phyloP scores from a whole-genome alignment of 1,140 invertebrate species.

The Sesamia nonagrioides region DNA sequence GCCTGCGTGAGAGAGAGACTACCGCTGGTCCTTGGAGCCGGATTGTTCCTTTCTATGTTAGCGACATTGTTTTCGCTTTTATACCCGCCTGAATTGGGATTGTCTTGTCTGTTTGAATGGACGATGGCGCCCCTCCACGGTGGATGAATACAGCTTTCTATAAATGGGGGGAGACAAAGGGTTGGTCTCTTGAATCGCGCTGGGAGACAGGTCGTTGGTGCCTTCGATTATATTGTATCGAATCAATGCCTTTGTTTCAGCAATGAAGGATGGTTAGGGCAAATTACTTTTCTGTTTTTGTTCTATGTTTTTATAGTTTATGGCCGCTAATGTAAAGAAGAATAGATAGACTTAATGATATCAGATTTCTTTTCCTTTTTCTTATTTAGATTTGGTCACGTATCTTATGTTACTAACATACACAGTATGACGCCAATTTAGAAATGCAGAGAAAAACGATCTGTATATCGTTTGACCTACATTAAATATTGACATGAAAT shows the following conservation, averaged over 20 bases:
- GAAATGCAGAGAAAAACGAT: background rate
- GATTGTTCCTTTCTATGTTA: constrained; percentile 88
- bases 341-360: constrained; percentile 4
- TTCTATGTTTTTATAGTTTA: constrained; percentile 65
- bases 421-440: background rate
- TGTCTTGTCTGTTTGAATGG: constrained; percentile 88
- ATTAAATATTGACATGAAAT: constrained; percentile 28
- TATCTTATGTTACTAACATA: background rate
- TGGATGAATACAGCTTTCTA: constrained; percentile 83
- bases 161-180: constrained; percentile 85
- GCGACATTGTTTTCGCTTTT: constrained; percentile 88
- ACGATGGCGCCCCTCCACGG: constrained; percentile 84
- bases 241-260: constrained; percentile 80
- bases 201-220: constrained; percentile 83
- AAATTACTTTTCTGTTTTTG: constrained; percentile 86
- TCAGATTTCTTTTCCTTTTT: background rate
- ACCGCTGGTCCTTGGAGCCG: constrained; percentile 78
- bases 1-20: constrained; percentile 71
- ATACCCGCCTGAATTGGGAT: constrained; percentile 87
- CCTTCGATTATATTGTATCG: constrained; percentile 86
- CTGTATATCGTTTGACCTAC: background rate
- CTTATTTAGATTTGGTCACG: constrained; percentile 27
- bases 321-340: constrained; percentile 5
- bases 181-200: constrained; percentile 85
- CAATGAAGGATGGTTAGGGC: constrained; percentile 84